A percentile compares a stretch with the other conserved stretches of the same genome.
Conservation (phyloP, 2,888 invertebrate species). For the Synanthedon vespiformis region DNA sequence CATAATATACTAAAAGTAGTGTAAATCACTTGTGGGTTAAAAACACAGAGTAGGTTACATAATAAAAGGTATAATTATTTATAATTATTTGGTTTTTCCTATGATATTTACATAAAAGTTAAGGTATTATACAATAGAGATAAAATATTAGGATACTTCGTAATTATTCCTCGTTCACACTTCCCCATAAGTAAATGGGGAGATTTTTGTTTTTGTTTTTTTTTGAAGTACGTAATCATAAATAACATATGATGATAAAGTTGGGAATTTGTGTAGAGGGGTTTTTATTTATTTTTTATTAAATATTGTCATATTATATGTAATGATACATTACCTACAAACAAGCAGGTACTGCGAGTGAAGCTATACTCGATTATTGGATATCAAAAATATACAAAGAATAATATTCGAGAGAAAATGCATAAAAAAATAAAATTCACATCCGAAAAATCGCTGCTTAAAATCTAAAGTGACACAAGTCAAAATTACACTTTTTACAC, state of each 20-base stretch:
- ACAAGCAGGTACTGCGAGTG: slow-evolving; percentile 48
- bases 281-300: background rate
- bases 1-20: slow-evolving; percentile 2
- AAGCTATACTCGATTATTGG: background rate
- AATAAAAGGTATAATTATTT: background rate
- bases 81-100: background rate
- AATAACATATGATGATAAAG: background rate
- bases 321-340: slow-evolving; percentile 31
- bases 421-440: background rate
- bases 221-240: no score
- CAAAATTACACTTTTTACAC: no score
- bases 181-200: no score
- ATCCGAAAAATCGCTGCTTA: background rate
- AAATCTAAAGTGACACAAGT: no score
- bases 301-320: slow-evolving; percentile 52
- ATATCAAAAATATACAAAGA: background rate
- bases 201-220: no score
- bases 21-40: background rate
- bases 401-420: background rate
- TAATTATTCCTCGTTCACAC: no score
- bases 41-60: background rate
- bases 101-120: background rate
- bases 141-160: slow-evolving; percentile 9
- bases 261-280: background rate
- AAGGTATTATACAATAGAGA: slow-evolving; percentile 12